Percentiles rank a stretch among this genome's conserved stretches.
phyloP scores from a whole-genome alignment of 2,113 vertebrate genomes.

The Sardina pilchardus region DNA sequence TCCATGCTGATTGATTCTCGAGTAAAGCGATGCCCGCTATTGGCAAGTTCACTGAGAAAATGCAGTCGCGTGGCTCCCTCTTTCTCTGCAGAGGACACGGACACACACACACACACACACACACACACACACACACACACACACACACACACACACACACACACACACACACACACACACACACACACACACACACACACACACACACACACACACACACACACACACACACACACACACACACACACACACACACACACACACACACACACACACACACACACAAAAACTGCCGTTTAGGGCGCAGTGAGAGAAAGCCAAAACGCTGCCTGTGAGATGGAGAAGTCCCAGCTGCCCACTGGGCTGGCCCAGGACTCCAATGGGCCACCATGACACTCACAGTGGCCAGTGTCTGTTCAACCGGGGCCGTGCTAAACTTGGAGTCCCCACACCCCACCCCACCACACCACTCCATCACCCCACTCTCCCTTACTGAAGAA shows the following conservation, averaged over 20 bases:
- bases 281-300: background rate
- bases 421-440: background rate
- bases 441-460: background rate
- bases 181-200: background rate
- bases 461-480: background rate
- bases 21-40: background rate
- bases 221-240: background rate
- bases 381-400: background rate
- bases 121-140: background rate
- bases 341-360: constrained; percentile 27
- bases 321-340: background rate
- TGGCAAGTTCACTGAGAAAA: background rate
- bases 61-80: background rate
- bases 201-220: background rate
- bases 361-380: constrained; percentile 41
- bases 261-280: constrained; percentile 5
- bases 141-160: background rate
- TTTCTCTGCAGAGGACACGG: background rate
- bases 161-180: background rate
- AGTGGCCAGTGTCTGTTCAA: background rate
- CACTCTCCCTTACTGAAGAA: background rate
- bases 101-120: background rate
- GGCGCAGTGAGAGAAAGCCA: background rate
- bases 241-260: background rate
- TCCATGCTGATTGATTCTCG: background rate